A percentile compares a stretch with the other conserved stretches of the same genome.
These are phyloP conservation scores for Gopherus evgoodei DNA, from an alignment of 2,113 vertebrate species.

Conservation along the genomic window DNA sequence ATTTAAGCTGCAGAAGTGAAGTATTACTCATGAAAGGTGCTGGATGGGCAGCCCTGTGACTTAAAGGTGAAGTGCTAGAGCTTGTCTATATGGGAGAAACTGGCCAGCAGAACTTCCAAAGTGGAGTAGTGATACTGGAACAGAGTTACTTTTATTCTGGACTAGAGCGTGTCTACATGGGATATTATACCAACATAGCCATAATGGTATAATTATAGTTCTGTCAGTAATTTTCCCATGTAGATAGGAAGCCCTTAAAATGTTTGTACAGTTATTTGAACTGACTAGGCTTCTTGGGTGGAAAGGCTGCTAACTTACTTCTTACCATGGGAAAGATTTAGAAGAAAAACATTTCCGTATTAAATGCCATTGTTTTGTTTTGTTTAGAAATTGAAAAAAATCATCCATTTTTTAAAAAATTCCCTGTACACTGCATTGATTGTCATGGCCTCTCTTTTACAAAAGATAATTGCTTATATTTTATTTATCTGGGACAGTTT, in stretches of 20 bases:
- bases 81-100: background rate
- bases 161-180: background rate
- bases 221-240: background rate
- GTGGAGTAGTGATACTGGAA: rapidly evolving
- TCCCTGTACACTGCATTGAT: rapidly evolving
- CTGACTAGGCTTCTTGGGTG: background rate
- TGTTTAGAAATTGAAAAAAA: background rate
- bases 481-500: background rate
- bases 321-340: background rate
- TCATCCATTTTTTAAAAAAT: background rate
- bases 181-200: background rate
- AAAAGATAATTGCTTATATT: background rate
- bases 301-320: background rate
- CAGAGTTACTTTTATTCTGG: rapidly evolving
- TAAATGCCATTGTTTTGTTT: background rate
- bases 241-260: rapidly evolving
- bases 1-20: rapidly evolving
- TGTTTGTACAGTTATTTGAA: background rate
- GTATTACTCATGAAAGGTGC: background rate
- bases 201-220: background rate
- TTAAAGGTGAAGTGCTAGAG: no score
- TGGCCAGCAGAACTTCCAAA: background rate
- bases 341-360: background rate
- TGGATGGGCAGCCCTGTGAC: background rate
- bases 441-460: background rate